Evolutionary conservation across 2,797 vertebrate species (phyloP).

Genomic region (Loris lydekkerianus): DNA sequence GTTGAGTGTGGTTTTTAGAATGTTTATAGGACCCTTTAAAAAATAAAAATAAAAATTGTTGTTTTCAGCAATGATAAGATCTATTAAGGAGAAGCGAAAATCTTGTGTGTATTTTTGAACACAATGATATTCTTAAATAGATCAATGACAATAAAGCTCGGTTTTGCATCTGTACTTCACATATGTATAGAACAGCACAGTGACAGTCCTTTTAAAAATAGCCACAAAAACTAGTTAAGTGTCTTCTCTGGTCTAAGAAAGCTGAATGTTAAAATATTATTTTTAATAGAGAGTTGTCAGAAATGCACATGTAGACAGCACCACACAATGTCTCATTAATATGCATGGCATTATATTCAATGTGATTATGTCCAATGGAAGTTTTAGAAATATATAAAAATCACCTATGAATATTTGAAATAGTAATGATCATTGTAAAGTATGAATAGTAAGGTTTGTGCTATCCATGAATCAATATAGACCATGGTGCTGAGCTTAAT

Average conservation of each 20-base stretch:
- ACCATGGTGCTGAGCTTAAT: neutral
- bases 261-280: neutral
- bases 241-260: neutral
- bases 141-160: neutral
- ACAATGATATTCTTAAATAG: neutral
- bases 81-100: constrained; percentile 9
- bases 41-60: neutral
- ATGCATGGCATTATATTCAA: neutral
- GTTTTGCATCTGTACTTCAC: neutral
- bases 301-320: neutral
- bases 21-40: neutral
- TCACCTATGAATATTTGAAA: neutral
- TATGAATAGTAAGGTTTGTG: neutral
- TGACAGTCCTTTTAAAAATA: neutral
- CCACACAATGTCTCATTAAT: neutral
- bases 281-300: neutral
- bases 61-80: constrained; percentile 20
- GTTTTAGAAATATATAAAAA: neutral
- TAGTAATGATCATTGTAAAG: neutral
- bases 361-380: neutral
- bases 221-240: neutral
- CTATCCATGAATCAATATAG: neutral
- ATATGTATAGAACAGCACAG: neutral
- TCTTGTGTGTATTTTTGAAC: neutral
- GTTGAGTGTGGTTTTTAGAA: neutral